Evolutionary conservation across 1,140 invertebrate genomes (phyloP).

Genomic region (roundworm (Caenorhabditis elegans)): DNA sequence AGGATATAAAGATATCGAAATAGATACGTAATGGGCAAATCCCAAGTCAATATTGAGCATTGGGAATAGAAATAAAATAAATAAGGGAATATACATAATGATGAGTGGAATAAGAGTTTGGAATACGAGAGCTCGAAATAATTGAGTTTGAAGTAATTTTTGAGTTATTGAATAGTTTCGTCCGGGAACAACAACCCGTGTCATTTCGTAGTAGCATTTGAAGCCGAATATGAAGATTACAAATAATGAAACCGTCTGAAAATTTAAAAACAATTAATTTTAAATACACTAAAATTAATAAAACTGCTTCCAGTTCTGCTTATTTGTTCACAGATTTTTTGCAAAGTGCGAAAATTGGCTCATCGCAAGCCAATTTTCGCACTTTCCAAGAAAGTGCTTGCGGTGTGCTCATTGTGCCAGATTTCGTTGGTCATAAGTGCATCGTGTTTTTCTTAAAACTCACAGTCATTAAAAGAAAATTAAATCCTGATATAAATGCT

Average conservation of each 20-base stretch:
- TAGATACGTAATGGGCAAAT: not conserved
- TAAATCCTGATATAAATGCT: not conserved
- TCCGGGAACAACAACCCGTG: not conserved
- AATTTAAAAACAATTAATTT: too few relatives aligned
- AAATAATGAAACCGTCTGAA: not conserved
- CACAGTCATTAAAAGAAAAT: not conserved
- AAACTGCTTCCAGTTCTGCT: too few relatives aligned
- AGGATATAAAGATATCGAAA: not conserved
- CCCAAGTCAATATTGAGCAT: not conserved
- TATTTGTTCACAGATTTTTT: too few relatives aligned
- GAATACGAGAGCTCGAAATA: not conserved
- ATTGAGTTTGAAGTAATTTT: not conserved
- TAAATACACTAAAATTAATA: too few relatives aligned
- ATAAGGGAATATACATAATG: not conserved
- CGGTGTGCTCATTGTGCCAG: too few relatives aligned
- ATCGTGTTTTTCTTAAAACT: too few relatives aligned
- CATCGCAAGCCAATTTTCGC: too few relatives aligned
- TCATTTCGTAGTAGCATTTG: conserved; percentile 5
- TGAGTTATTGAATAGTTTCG: not conserved
- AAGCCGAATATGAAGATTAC: not conserved
- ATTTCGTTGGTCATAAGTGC: too few relatives aligned
- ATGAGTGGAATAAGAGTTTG: not conserved
- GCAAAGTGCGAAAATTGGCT: too few relatives aligned
- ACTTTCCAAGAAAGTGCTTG: too few relatives aligned
- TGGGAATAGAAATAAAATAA: not conserved